Evolutionary conservation across 2,888 invertebrate species (phyloP), one percentile per base, ranked within the genome.

Genomic region (Heliconius ethilla): DNA sequence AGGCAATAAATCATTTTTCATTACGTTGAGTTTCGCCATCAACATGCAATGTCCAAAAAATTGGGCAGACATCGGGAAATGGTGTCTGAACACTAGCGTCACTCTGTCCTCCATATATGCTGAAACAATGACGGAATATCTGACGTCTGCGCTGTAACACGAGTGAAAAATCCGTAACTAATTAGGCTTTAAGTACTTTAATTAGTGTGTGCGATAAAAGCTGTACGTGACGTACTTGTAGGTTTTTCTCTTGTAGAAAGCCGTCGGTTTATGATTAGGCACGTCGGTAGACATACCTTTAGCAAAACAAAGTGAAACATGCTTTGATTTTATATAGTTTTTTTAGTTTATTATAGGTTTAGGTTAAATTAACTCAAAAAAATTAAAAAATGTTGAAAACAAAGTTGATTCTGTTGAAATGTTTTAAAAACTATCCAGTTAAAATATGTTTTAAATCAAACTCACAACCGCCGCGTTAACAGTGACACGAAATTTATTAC

Each of bases 221-320:
- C 55, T 70, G 79, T 67, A 80, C 80, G 80, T 78, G 79, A 79
- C 66, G 77, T 73, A 76, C 73, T 76, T 72, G 75, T 40, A 18
- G 29, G 37, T 70, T 72, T 79, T 66, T 65, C 79, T 74, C 55
- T 40, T 63, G 45, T 37, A 75, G 78, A 76, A 66, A 75, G 75
- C 77, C 77, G 73, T 75, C 69, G 33, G 29, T 51, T 70, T 76
- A 76, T 76, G 81, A 81, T 81, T 75, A 78, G 81, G 75, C 81
- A 81, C 80, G 81, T 81, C 67, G 59, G 65, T 70, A 37, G 70
- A 40, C 70, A 70, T 75, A 62, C 33, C 65, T 76, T 75, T 76
- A 63, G 27, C 45, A 75, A 51, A 65, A 72, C 29, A 65, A 72
- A 55, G 51, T 51, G n/a, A 66, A n/a, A 45, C 27, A 74, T 45